Evolutionary conservation across 2,888 invertebrate genomes (phyloP).

Genomic region (Noctua comes): DNA sequence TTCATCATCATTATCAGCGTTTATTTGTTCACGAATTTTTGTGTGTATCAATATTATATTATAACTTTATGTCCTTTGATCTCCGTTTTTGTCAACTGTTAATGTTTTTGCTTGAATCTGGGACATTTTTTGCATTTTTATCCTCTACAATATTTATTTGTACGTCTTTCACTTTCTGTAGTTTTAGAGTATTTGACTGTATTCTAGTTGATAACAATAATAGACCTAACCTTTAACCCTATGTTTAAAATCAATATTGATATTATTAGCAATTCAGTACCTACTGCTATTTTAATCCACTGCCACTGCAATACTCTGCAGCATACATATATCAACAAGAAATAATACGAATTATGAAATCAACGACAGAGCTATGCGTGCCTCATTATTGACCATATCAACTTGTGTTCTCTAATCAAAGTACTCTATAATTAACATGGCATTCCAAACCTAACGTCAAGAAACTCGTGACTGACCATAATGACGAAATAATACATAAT

Average conservation of each 20-base stretch:
- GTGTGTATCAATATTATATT: slow-evolving; percentile 33
- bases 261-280: not conserved
- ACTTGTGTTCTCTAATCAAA: slow-evolving; percentile 61
- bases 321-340: not conserved
- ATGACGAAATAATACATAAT: slow-evolving; percentile 86
- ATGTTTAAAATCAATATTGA: slow-evolving; percentile 4
- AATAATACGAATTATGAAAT: slow-evolving; percentile 36
- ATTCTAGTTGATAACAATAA: not conserved
- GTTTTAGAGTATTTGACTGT: not conserved
- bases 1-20: slow-evolving; percentile 57
- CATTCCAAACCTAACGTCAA: slow-evolving; percentile 73
- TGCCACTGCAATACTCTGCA: slow-evolving; percentile 15
- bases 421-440: slow-evolving; percentile 77
- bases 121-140: not conserved
- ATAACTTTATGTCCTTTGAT: not conserved
- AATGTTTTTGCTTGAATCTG: not conserved
- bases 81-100: not conserved
- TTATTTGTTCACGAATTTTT: slow-evolving; percentile 38
- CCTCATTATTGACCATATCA: slow-evolving; percentile 47
- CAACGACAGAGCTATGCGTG: slow-evolving; percentile 20
- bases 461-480: slow-evolving; percentile 80
- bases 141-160: not conserved
- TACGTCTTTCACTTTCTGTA: not conserved
- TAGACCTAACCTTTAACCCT: not conserved
- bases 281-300: not conserved